phyloP scores from a whole-genome alignment of 1,140 invertebrate species.

The Proales similis region DNA sequence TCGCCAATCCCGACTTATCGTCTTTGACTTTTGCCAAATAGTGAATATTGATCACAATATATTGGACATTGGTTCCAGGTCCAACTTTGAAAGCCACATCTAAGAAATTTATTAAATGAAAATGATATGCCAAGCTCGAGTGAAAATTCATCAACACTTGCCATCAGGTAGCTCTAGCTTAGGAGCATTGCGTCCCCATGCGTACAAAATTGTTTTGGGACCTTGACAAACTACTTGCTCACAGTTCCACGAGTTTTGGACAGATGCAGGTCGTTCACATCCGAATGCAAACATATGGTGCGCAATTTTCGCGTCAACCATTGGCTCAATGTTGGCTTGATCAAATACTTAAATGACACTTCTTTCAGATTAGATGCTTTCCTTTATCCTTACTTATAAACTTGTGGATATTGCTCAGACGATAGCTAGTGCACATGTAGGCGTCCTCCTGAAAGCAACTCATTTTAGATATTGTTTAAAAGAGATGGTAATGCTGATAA shows the following conservation, averaged over 20 bases:
- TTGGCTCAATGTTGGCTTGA: slow-evolving; percentile 82
- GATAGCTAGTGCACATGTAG: slow-evolving; percentile 32
- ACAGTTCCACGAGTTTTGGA: slow-evolving; percentile 65
- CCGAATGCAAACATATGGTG: slow-evolving; percentile 96
- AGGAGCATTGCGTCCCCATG: slow-evolving; percentile 91
- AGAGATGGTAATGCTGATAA: slow-evolving; percentile 14
- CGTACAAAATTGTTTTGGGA: slow-evolving; percentile 69
- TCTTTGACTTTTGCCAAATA: slow-evolving; percentile 66
- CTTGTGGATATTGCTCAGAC: slow-evolving; percentile 15
- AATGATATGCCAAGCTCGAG: no score
- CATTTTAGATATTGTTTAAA: not conserved
- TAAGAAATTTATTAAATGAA: no score
- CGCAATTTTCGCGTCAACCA: slow-evolving; percentile 76
- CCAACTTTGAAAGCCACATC: slow-evolving; percentile 59
- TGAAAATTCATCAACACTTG: slow-evolving; percentile 39
- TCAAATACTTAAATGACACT: slow-evolving; percentile 40
- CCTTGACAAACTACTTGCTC: slow-evolving; percentile 34
- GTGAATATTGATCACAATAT: slow-evolving; percentile 77
- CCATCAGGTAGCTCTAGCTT: slow-evolving; percentile 71
- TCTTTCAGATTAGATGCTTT: no score
- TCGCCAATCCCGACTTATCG: slow-evolving; percentile 71
- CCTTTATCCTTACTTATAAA: slow-evolving; percentile 13
- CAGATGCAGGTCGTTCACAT: slow-evolving; percentile 71
- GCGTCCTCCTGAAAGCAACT: slow-evolving; percentile 15
- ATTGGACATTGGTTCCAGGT: slow-evolving; percentile 53